Evolutionary conservation across 2,113 vertebrate genomes (phyloP).

Genomic region (Alces alces): DNA sequence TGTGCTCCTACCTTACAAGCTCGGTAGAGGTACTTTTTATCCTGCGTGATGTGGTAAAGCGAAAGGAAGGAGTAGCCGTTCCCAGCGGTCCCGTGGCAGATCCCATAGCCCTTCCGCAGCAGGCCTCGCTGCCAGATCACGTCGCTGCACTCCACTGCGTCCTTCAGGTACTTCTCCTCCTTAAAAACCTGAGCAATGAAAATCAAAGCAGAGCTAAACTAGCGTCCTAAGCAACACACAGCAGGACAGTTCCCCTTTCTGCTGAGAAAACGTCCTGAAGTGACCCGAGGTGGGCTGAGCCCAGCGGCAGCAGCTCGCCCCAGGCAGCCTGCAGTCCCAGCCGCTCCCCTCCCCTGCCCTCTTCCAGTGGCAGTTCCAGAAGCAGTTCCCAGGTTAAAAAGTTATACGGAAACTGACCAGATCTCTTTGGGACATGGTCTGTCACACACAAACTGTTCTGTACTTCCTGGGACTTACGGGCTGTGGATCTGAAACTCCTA

Average conservation of each 20-base stretch:
- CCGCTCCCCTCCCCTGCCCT: background rate
- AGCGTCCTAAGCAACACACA: background rate
- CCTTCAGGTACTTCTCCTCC: constrained; percentile 97
- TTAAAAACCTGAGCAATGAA: constrained; percentile 87
- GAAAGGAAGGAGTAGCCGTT: constrained; percentile 95
- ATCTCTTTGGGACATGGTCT: background rate
- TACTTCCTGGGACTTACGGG: background rate
- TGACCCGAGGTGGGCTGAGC: background rate
- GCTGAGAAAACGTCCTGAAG: too few species aligned
- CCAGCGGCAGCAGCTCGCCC: rapidly evolving
- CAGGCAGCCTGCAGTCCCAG: background rate
- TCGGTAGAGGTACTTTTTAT: constrained; percentile 94
- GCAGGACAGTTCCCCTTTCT: background rate
- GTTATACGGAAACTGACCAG: background rate
- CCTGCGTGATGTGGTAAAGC: constrained; percentile 91
- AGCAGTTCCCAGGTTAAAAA: background rate
- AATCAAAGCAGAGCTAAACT: background rate
- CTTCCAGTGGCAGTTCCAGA: background rate
- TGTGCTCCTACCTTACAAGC: constrained; percentile 89
- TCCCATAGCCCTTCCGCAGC: constrained; percentile 94
- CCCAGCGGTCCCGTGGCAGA: constrained; percentile 95
- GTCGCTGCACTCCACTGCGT: constrained; percentile 93
- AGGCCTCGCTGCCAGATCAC: constrained; percentile 97
- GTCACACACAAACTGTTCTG: background rate
- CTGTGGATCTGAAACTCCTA: background rate